Evolutionary conservation across 2,113 vertebrate species (phyloP).

Genomic region (Cyprinodon tularosa): DNA sequence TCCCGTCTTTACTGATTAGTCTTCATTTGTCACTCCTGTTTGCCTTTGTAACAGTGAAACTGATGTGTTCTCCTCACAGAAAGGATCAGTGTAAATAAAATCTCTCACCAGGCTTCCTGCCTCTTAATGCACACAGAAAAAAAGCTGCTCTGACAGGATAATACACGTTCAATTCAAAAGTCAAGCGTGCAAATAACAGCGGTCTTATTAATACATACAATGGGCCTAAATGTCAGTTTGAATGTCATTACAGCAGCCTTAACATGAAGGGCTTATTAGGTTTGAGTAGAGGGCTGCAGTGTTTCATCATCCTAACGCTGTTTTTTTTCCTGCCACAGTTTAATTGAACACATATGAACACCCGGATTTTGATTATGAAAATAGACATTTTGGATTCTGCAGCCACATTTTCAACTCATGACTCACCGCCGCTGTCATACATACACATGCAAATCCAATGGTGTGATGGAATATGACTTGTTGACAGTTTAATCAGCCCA

Average conservation of each 20-base stretch:
- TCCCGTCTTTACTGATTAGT: neutral
- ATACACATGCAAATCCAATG: neutral
- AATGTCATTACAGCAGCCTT: constrained; percentile 12
- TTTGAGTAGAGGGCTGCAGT: neutral
- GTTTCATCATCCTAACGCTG: neutral
- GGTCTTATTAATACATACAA: constrained; percentile 9
- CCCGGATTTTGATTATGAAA: neutral
- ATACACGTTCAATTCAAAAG: constrained; percentile 12
- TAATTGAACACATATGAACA: neutral
- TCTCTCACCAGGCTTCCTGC: neutral
- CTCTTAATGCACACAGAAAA: neutral
- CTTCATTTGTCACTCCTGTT: neutral
- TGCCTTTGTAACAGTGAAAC: neutral
- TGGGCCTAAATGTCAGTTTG: constrained; percentile 27
- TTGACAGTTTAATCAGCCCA: constrained; percentile 2
- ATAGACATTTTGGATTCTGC: neutral
- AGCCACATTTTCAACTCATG: neutral
- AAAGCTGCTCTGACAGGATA: neutral
- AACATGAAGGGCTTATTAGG: constrained; percentile 6
- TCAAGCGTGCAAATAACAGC: constrained; percentile 23
- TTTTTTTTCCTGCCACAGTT: neutral
- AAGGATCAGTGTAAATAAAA: neutral
- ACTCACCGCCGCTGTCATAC: neutral
- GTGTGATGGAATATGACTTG: neutral
- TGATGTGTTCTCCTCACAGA: neutral